phyloP scores from a whole-genome alignment of 2,113 vertebrate genomes.

The Bufo gargarizans region DNA sequence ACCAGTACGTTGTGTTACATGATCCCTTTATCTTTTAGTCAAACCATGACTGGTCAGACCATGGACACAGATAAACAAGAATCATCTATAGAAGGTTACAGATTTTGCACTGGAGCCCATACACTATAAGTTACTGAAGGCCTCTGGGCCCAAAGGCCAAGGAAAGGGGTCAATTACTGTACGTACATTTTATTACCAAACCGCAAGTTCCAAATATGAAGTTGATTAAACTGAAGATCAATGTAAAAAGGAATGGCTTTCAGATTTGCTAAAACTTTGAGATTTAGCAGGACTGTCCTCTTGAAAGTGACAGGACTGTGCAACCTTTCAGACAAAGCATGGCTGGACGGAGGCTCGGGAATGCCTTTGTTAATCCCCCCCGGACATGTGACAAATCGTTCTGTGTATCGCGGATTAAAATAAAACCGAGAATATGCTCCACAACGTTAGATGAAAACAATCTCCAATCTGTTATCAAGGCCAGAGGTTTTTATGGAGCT shows the following conservation, averaged over 20 bases:
- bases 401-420: constrained; percentile 19
- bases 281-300: constrained; percentile 1
- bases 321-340: constrained; percentile 9
- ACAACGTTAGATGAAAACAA: constrained; percentile 30
- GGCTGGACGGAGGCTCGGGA: constrained; percentile 1
- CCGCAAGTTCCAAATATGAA: not conserved
- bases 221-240: not conserved
- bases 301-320: constrained; percentile 34
- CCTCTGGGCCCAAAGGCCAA: too few species aligned
- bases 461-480: constrained; percentile 20
- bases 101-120: too few species aligned
- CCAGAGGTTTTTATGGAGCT: constrained; percentile 16
- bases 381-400: constrained; percentile 25
- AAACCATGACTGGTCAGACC: too few species aligned
- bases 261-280: constrained; percentile 21
- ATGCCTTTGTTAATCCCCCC: constrained; percentile 41
- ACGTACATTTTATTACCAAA: not conserved
- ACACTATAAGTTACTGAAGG: too few species aligned
- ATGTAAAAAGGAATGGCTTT: not conserved
- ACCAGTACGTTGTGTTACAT: too few species aligned
- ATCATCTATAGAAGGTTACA: too few species aligned
- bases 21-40: too few species aligned
- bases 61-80: too few species aligned
- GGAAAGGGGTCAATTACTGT: too few species aligned
- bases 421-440: constrained; percentile 4